Conservation (phyloP, 2,113 vertebrate genomes). For the Chaenogobius annularis region DNA sequence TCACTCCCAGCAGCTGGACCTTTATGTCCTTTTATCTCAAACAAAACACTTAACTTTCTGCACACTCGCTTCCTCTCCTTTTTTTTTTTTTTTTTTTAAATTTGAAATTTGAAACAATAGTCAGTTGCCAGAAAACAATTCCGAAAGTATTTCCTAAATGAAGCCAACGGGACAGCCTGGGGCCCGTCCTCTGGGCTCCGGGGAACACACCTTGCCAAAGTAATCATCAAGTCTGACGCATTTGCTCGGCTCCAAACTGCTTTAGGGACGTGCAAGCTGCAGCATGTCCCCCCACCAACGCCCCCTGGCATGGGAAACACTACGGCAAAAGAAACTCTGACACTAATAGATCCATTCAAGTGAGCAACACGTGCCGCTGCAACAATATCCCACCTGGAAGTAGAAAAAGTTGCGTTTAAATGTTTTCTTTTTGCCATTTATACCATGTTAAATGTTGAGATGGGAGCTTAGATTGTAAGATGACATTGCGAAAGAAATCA, state of each 20-base stretch:
- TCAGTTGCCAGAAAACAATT: neutral
- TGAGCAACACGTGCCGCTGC: neutral
- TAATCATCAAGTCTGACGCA: slow-evolving; percentile 51
- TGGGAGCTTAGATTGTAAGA: neutral
- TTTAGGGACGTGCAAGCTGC: slow-evolving; percentile 7
- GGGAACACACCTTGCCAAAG: slow-evolving; percentile 19
- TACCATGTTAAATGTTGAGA: neutral
- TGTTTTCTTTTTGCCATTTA: too few relatives aligned
- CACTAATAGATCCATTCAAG: neutral
- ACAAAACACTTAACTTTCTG: neutral
- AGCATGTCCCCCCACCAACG: slow-evolving; percentile 17
- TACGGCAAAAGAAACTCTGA: neutral
- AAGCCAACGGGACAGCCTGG: neutral
- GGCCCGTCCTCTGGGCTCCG: neutral
- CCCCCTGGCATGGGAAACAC: neutral
- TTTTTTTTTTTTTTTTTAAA: too few relatives aligned
- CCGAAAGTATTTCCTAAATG: slow-evolving; percentile 32
- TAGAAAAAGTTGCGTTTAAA: too few relatives aligned
- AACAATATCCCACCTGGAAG: neutral
- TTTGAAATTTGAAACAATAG: slow-evolving; percentile 34
- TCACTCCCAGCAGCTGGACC: neutral
- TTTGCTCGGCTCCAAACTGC: slow-evolving; percentile 1
- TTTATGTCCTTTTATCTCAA: neutral
- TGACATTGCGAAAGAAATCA: neutral
- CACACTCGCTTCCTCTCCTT: neutral